Evolutionary conservation across 2,888 invertebrate species (phyloP), one percentile per base, ranked within the genome.

Genomic region (Pyrocoelia pectoralis): DNA sequence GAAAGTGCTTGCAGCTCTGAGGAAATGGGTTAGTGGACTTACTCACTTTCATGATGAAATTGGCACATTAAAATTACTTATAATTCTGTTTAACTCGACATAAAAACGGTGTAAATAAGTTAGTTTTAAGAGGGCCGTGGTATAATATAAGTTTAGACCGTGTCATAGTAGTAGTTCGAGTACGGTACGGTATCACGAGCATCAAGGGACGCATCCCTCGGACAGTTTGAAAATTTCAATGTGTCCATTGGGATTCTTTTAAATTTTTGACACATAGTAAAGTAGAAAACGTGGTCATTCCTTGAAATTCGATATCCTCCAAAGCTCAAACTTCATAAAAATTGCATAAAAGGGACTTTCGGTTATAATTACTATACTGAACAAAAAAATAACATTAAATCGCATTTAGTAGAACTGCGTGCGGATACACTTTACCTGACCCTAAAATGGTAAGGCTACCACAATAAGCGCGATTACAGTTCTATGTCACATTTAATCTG

Each of bases 401-500:
- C 13, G 40, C 2, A 40, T n/a, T n/a, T n/a, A n/a, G n/a, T n/a
- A n/a, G n/a, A n/a, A n/a, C n/a, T n/a, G n/a, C 14, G 41, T 46
- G 43, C 18, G 53, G 51, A 55, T 63, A 63, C 53, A 61, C 65
- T 48, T 65, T 58, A 49, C 61, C 61, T 65, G 65, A 65, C 65
- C 65, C 61, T 55, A 58, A 53, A 63, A 50, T 43, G 48, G 57
- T 61, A 65, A 57, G 65, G 71, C 75, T 75, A 76, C 80, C 81
- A 82, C 82, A 81, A 82, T 82, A 81, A 81, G 81, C 81, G 76
- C 80, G 79, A 81, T 82, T 82, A 82, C 81, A 81, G 77, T 81
- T 81, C 80, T 78, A 76, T 80, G 81, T 81, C 81, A 81, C 81
- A 81, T 81, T 80, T 82, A 82, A 82, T 81, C 82, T 81, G 79